Evolutionary conservation across 2,888 invertebrate species (phyloP).

Genomic region (Lasioglossum pauxillum): DNA sequence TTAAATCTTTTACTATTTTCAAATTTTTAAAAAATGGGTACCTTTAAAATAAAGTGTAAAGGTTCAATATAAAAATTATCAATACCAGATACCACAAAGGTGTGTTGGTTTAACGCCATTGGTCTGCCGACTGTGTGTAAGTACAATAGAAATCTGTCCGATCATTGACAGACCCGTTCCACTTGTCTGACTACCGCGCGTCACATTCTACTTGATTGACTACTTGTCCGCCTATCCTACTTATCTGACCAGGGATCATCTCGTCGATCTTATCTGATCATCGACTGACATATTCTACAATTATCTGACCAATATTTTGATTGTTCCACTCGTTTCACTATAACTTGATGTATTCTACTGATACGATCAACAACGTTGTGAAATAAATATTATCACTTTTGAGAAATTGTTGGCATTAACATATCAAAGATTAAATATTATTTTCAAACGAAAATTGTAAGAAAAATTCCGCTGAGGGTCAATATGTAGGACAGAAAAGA

Average conservation of each 20-base stretch:
- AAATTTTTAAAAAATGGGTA: background rate
- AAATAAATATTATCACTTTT: background rate
- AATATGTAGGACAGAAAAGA: conserved; percentile 22
- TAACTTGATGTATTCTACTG: background rate
- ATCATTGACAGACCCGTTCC: background rate
- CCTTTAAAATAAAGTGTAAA: background rate
- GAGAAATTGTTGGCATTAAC: background rate
- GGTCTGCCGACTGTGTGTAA: background rate
- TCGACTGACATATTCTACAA: background rate
- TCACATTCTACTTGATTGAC: conserved; percentile 2
- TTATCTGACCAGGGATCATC: background rate
- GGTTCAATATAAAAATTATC: background rate
- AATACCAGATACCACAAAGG: background rate
- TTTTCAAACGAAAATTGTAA: conserved; percentile 9
- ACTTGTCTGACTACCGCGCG: background rate
- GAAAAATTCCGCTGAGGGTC: conserved; percentile 39
- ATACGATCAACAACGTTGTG: background rate
- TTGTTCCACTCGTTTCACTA: background rate
- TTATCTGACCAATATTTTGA: background rate
- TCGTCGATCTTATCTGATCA: background rate
- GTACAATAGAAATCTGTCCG: background rate
- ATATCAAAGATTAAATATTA: too few species aligned
- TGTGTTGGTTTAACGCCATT: background rate
- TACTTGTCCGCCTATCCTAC: background rate
- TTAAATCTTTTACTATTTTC: background rate